Base-by-base conservation (phyloP, 1,140 invertebrate genomes). In the Calliopsis andreniformis region DNA sequence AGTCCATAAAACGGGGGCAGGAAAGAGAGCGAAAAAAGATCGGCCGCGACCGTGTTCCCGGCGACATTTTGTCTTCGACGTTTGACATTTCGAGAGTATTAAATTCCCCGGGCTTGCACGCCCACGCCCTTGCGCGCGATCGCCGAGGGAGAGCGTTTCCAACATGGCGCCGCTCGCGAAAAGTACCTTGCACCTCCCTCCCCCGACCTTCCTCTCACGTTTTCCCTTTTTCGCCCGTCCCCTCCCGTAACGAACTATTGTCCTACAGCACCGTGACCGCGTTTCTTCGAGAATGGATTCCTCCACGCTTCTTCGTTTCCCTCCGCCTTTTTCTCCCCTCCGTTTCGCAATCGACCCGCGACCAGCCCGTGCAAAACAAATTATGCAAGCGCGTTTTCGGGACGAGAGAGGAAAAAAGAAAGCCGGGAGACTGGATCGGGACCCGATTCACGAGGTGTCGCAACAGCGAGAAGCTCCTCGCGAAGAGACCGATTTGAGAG, bases 41-140 rank as follows among this genome's bases (percentile, higher is more conserved):
- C 39, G n/a, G 43, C 35, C 39, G 6, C 47, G 23, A 43, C 32
- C 62, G 42, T 63, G 69, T 77, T 39, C 42, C 47, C 47, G 62
- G 66, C 71, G 80, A 87, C 82, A 87, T 88, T 84, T 86, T 87
- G 86, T 83, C 87, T 83, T 85, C 81, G 83, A 87, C 86, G 79
- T 87, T 88, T 88, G 87, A 88, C 86, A 88, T 88, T 86, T 88
- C 71, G 83, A 82, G 83, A 83, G 82, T 82, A 87, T 86, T 87
- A 80, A 87, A 89, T 88, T 87, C 85, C 43, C 68, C 59, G 70
- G 75, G 75, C 72, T 79, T 61, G 68, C 76, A 55, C 83, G 68
- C 79, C 82, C 76, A 82, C 77, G 77, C 82, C 78, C 82, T 80
- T 80, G 62, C 30, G 47, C 53, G 72, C 77, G 76, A 67, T 64